These are phyloP conservation scores for Apodemia duryi DNA, from an alignment of 2,888 invertebrate species.

Conservation along the genomic window DNA sequence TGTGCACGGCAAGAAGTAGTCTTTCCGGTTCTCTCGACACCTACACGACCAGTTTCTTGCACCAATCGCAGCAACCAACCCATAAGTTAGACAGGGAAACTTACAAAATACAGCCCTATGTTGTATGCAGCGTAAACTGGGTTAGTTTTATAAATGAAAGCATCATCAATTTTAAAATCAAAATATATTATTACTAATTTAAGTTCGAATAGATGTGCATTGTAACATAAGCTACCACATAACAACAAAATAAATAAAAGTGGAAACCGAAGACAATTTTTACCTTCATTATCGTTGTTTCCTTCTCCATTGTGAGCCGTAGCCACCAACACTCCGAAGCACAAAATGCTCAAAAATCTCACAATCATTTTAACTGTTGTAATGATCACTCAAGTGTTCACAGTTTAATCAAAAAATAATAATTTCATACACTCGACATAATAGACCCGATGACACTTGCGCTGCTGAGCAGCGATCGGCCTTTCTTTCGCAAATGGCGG, in stretches of 20 bases:
- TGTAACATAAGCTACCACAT: conserved; percentile 1
- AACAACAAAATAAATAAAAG: conserved; percentile 36
- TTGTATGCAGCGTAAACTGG: background rate
- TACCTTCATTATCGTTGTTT: conserved; percentile 78
- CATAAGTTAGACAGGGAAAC: conserved; percentile 24
- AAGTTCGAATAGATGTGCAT: background rate
- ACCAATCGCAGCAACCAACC: conserved; percentile 36
- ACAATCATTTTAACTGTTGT: conserved; percentile 75
- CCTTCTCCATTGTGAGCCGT: conserved; percentile 64
- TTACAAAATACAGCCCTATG: conserved; percentile 5
- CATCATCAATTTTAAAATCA: conserved; percentile 5
- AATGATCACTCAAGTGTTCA: conserved; percentile 63
- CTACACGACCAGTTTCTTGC: conserved; percentile 53
- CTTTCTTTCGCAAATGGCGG: conserved; percentile 77
- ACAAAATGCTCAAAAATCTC: conserved; percentile 74
- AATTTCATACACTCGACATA: conserved; percentile 70
- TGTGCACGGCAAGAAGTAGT: conserved; percentile 38
- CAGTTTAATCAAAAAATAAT: conserved; percentile 59
- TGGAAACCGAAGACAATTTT: conserved; percentile 32
- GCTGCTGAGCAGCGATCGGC: conserved; percentile 66
- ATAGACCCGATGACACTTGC: conserved; percentile 68
- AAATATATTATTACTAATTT: background rate
- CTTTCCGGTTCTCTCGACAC: conserved; percentile 59
- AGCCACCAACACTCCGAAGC: conserved; percentile 72
- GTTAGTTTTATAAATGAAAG: conserved; percentile 16